A percentile compares a stretch with the other conserved stretches of the same genome.
phyloP scores from a whole-genome alignment of 1,140 invertebrate species.

The Brachionus manjavacas region DNA sequence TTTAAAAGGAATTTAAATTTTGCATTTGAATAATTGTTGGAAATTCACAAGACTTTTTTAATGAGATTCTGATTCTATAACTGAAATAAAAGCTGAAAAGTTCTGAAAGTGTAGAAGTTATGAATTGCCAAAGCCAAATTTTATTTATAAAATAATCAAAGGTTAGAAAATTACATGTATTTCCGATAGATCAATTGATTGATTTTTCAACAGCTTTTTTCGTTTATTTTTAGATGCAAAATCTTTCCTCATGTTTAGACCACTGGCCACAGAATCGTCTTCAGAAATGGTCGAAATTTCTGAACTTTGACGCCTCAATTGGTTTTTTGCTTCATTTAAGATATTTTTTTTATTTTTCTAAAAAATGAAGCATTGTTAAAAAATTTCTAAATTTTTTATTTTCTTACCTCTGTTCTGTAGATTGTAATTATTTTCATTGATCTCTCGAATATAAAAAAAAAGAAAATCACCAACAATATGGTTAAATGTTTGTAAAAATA shows the following conservation, averaged over 20 bases:
- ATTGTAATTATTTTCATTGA: conserved; percentile 32
- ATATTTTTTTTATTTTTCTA: not conserved
- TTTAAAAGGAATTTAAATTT: too few species aligned
- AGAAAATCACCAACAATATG: conserved; percentile 9
- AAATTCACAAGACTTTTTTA: too few species aligned
- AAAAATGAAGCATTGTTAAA: not conserved
- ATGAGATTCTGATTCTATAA: too few species aligned
- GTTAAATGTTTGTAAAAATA: conserved; percentile 33
- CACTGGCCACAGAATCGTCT: not conserved
- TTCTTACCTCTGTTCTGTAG: conserved; percentile 1
- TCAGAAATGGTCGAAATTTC: not conserved
- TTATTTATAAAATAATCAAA: too few species aligned
- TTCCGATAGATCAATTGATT: not conserved
- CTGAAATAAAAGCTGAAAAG: too few species aligned
- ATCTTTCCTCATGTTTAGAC: not conserved
- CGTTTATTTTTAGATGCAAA: not conserved
- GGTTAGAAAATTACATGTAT: not conserved
- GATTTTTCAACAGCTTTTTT: not conserved
- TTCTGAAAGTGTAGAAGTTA: not conserved
- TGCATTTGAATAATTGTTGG: too few species aligned
- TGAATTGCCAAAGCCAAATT: not conserved
- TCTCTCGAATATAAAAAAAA: conserved; percentile 38
- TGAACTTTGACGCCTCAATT: not conserved
- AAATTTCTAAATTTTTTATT: not conserved
- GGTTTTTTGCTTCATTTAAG: not conserved